Evolutionary conservation across 2,797 vertebrate species (phyloP), one percentile per base, ranked within the genome.

Genomic region (Galagoides demidoff): DNA sequence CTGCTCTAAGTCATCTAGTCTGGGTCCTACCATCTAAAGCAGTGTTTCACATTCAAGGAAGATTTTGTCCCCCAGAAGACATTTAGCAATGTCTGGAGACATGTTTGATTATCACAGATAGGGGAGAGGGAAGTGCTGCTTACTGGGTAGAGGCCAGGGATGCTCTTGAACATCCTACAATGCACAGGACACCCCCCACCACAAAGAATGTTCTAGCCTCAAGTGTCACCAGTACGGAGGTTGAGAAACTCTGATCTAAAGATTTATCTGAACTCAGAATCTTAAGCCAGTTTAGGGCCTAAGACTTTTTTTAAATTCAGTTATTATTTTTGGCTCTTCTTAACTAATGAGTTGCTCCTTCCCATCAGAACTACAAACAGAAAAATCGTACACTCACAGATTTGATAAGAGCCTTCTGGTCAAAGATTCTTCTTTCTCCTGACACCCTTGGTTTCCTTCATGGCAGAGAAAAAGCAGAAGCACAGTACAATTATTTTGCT

Each of bases 341-440:
- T 63, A 86, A 57, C 34, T 63, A 63, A 22, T 91, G n/a, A 64
- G 37, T 59, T 85, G 5, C 31, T 83, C 66, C 64, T 89, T 79
- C 23, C n/a, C 27, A 59, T 70, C 14, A 43, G 19, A 89, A 85
- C 43, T 57, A 88, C 55, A 82, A 76, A 68, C 0, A n/a, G 39
- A 29, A 85, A 85, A 84, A 34, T 71, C 79, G 43, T 91, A 71
- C 23, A 82, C 52, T 70, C 37, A 74, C 25, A 55, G n/a, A 70
- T 81, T 73, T 76, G 27, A 55, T 94, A 84, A 95, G n/a, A 86
- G 31, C 61, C 19, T 78, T 63, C 81, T 52, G 17, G 59, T 52
- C 78, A 93, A 92, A 84, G n/a, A 66, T 17, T 34, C 77, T 92
- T 87, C 34, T 43, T 95, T 43, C 71, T 90, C 77, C 37, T 79